Conservation (phyloP, 2,888 invertebrate species). For the Trachelus stipa region DNA sequence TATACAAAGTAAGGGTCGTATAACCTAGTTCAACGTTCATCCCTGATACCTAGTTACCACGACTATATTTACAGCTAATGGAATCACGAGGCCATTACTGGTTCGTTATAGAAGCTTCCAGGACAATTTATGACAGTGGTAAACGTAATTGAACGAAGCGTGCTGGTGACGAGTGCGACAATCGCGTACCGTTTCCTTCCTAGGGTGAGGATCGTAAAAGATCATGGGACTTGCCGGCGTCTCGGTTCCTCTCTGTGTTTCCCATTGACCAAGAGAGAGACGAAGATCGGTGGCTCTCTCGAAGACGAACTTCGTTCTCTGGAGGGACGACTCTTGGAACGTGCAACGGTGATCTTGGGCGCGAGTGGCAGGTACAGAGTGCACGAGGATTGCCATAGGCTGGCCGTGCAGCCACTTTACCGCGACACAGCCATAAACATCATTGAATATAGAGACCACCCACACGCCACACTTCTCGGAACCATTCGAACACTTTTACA, state of each 20-base stretch:
- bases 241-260: neutral
- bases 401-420: slow-evolving; percentile 51
- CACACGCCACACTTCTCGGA: slow-evolving; percentile 49
- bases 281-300: neutral
- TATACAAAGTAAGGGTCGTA: neutral
- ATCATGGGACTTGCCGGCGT: neutral
- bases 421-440: slow-evolving; percentile 59
- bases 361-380: neutral
- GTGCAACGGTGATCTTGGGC: neutral
- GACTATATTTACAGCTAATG: neutral
- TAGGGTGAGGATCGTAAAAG: neutral
- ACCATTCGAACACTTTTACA: slow-evolving; percentile 31
- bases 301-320: neutral
- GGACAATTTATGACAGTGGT: slow-evolving; percentile 5
- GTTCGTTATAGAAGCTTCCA: slow-evolving; percentile 6
- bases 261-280: neutral
- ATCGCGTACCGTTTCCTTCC: neutral
- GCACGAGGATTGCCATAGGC: slow-evolving; percentile 24
- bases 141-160: slow-evolving; percentile 7
- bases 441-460: slow-evolving; percentile 58
- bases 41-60: neutral
- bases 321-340: neutral
- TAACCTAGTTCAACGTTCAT: neutral
- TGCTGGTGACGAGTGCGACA: neutral
- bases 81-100: slow-evolving; percentile 6